Evolutionary conservation across 1,140 invertebrate species (phyloP).

Genomic region (Halyomorpha halys): DNA sequence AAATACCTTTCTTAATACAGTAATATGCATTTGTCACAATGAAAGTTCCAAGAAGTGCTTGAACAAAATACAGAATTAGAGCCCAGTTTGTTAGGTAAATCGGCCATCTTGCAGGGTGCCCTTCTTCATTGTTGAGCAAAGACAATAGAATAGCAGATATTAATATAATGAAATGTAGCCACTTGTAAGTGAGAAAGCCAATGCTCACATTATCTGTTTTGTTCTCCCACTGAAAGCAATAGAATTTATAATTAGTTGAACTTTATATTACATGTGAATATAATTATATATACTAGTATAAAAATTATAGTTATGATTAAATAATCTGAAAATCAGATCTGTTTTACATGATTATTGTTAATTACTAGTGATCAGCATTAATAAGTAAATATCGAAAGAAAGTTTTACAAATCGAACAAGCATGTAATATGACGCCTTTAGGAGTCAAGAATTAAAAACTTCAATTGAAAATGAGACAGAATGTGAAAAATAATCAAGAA

Average conservation of each 20-base stretch:
- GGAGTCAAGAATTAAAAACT: too few relatives aligned
- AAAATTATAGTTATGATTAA: too few relatives aligned
- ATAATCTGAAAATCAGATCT: too few relatives aligned
- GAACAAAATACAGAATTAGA: conserved; percentile 12
- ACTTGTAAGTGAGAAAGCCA: background rate
- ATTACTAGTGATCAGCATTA: too few relatives aligned
- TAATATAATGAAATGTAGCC: background rate
- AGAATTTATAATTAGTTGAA: background rate
- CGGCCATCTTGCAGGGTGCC: conserved; percentile 19
- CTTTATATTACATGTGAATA: too few relatives aligned
- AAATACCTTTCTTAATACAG: background rate
- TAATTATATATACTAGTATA: too few relatives aligned
- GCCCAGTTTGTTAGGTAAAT: conserved; percentile 23
- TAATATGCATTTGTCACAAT: background rate
- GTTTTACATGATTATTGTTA: too few relatives aligned
- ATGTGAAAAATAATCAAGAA: too few relatives aligned
- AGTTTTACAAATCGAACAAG: too few relatives aligned
- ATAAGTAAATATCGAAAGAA: too few relatives aligned
- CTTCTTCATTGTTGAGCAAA: background rate
- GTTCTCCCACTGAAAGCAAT: background rate
- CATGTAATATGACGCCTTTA: too few relatives aligned
- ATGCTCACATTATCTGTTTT: background rate
- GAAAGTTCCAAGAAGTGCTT: background rate
- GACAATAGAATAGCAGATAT: background rate
- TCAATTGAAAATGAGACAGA: too few relatives aligned